Evolutionary conservation across 2,888 invertebrate genomes (phyloP), one percentile per base, ranked within the genome.

Genomic region (Hanleya hanleyi): DNA sequence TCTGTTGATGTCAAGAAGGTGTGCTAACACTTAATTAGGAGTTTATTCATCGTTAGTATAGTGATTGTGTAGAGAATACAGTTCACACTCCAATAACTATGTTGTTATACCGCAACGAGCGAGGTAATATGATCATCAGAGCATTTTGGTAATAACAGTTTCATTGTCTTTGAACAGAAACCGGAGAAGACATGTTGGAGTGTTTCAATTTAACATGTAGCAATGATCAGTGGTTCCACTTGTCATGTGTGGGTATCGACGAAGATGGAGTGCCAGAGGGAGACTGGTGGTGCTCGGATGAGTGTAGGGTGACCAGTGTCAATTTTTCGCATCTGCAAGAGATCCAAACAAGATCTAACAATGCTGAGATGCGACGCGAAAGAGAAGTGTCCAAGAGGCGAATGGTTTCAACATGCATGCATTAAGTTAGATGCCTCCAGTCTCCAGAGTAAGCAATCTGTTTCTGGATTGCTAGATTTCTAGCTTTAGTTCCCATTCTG

Each of bases 161-260:
- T n/a, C n/a, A n/a, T n/a, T n/a, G n/a, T n/a, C n/a, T n/a, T n/a
- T n/a, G n/a, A n/a, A n/a, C n/a, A 41, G 41, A 41, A 12, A 41
- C 41, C 41, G 41, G 41, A 41, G 41, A 41, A 41, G 18, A 18
- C 41, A 69, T 69, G 69, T 35, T 69, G 5, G 49, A 57, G n/a
- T 69, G 69, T 57, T 35, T 57, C 15, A 49, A 49, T 12, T 5
- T 57, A 26, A 5, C n/a, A 9, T 69, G 69, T 33, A 15, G n/a
- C 26, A 49, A 49, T 26, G 49, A 57, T 38, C 38, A 69, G 6
- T 69, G 69, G 69, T 69, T 51, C 35, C 69, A 69, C 37, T 36
- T 69, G n/a, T 18, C 26, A 12, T 57, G 69, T 33, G 15, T 69
- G 12, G 69, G 29, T 18, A 51, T 69, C n/a, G 49, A 47, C 6